Evolutionary conservation across 2,888 invertebrate genomes (phyloP), one percentile per base, ranked within the genome.

Genomic region (Eretmocerus hayati): DNA sequence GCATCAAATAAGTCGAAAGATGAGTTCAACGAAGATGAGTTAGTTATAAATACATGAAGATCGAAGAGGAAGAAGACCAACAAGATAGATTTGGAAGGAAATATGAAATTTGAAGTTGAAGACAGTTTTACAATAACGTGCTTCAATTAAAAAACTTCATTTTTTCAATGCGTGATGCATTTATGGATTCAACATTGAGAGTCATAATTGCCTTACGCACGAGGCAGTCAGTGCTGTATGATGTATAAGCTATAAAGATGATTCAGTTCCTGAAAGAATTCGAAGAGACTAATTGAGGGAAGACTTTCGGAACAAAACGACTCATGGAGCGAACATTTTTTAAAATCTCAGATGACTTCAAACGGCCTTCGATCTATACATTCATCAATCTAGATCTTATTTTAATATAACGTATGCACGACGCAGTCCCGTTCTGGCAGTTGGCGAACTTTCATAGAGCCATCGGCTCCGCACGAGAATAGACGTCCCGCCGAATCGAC

Each of bases 381-480:
- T 11, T 6, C 11, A 26, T 26, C 11, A 11, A 26, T 6, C 8
- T 26, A 26, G 26, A 50, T 35, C 8, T 41, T 42, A 54, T 51
- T 46, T 59, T 74, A 79, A 67, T 78, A 79, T 62, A 77, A 68
- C 52, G 77, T 72, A 60, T 78, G 78, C 50, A 78, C 76, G 59
- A 78, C 74, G 53, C 75, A 74, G 63, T 84, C 83, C 57, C 87
- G 80, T 67, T 93, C 92, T 16, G 93, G 91, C 61, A 96, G 76
- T 69, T 90, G 87, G 57, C 96, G 82, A 58, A 96, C 90, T 79
- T 97, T 97, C 86, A 99, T 90, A 42, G 96, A 95, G 62, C 96
- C 96, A 77, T 99, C 99, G 41, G 95, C 94, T 46, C 99, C 99
- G 73, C 99, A 99, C 5, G 97, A 97, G 76, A 94, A 97, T 60